Evolutionary conservation across 1,140 invertebrate species (phyloP).

Genomic region (Microplitis demolitor): DNA sequence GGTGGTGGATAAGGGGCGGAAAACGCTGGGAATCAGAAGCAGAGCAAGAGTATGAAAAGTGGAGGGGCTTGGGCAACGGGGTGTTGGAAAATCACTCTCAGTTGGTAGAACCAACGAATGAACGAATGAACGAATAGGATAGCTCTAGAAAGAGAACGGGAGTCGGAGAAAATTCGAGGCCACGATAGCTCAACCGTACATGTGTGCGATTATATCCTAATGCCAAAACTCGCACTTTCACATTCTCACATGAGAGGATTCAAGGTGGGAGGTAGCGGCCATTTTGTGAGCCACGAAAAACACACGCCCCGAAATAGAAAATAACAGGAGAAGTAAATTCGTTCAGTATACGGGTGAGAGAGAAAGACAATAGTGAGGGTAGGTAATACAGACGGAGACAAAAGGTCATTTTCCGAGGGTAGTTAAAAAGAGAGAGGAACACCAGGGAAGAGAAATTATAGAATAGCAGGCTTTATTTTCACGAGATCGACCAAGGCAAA

Average conservation of each 20-base stretch:
- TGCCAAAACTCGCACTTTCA: slow-evolving; percentile 17
- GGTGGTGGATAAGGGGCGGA: slow-evolving; percentile 31
- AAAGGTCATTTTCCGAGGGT: slow-evolving; percentile 11
- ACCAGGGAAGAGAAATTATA: neutral
- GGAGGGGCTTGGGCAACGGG: neutral
- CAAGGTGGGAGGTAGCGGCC: slow-evolving; percentile 57
- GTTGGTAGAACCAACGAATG: slow-evolving; percentile 27
- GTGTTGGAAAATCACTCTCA: slow-evolving; percentile 28
- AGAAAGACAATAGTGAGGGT: neutral
- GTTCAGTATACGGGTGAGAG: neutral
- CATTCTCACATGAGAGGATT: neutral
- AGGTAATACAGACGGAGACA: slow-evolving; percentile 4
- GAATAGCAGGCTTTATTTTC: slow-evolving; percentile 11
- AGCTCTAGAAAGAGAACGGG: slow-evolving; percentile 53
- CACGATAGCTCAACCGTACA: slow-evolving; percentile 26
- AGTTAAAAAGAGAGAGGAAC: neutral
- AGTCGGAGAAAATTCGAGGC: slow-evolving; percentile 59
- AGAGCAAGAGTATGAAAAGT: slow-evolving; percentile 16
- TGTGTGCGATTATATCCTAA: slow-evolving; percentile 13
- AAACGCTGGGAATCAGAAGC: slow-evolving; percentile 21
- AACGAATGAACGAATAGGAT: slow-evolving; percentile 50
- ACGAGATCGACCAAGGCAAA: neutral
- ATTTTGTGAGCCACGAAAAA: slow-evolving; percentile 62
- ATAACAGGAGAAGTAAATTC: slow-evolving; percentile 32
- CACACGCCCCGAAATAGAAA: slow-evolving; percentile 57